phyloP scores from a whole-genome alignment of 1,140 invertebrate genomes.

The Leptestheria dahalacensis region DNA sequence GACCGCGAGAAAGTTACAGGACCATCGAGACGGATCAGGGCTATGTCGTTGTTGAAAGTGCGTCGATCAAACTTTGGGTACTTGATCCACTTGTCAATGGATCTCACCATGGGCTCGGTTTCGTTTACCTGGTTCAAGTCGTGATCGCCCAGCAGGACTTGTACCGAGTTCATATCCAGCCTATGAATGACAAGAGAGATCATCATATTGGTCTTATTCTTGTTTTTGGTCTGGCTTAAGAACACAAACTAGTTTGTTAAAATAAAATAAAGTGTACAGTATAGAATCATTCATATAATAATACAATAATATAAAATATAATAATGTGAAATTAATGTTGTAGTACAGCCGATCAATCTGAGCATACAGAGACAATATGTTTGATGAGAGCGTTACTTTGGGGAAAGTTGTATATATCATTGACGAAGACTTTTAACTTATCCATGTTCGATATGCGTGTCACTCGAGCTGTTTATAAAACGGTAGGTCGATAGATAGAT shows the following conservation, averaged over 20 bases:
- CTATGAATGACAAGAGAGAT: too few relatives aligned
- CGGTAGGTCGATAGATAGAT: neutral
- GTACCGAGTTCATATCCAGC: constrained; percentile 19
- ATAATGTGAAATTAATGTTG: too few relatives aligned
- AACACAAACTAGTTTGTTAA: too few relatives aligned
- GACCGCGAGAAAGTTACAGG: constrained; percentile 18
- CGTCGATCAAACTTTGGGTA: constrained; percentile 21
- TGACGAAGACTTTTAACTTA: too few relatives aligned
- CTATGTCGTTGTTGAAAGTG: constrained; percentile 25
- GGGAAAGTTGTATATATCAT: too few relatives aligned
- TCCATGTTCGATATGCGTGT: too few relatives aligned
- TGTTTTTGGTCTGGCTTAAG: too few relatives aligned
- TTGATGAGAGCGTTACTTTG: too few relatives aligned
- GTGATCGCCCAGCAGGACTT: constrained; percentile 20
- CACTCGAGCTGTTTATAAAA: too few relatives aligned
- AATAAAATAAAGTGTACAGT: neutral
- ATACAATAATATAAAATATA: too few relatives aligned
- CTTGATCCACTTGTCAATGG: constrained; percentile 17
- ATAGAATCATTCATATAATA: neutral
- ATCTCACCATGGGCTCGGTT: constrained; percentile 16
- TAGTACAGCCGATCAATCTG: too few relatives aligned
- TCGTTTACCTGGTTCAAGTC: constrained; percentile 18
- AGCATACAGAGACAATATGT: too few relatives aligned
- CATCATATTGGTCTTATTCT: neutral
- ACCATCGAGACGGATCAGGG: constrained; percentile 21